A percentile compares a stretch with the other conserved stretches of the same genome.
Evolutionary conservation across 2,797 vertebrate species (phyloP).

Genomic region (Tauraco hartlaubi): DNA sequence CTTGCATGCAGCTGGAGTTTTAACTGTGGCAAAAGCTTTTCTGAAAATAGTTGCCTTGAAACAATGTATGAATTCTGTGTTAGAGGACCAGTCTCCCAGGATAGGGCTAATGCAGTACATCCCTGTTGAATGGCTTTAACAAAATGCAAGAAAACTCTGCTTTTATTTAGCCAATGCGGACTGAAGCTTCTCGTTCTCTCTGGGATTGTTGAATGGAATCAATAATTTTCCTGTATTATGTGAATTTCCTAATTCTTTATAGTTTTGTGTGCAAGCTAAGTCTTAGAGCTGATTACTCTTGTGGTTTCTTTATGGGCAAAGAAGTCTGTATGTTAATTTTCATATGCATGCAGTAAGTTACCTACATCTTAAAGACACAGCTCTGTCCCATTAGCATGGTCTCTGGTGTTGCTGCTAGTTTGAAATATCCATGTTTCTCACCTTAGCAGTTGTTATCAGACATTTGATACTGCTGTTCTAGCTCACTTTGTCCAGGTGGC

Average conservation of each 20-base stretch:
- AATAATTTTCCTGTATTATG: background rate
- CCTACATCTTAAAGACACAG: rapidly evolving
- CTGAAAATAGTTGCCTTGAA: background rate
- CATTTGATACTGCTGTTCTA: background rate
- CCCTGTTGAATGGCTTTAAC: background rate
- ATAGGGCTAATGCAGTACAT: background rate
- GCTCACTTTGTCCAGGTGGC: background rate
- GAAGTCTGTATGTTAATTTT: background rate
- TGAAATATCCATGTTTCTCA: rapidly evolving
- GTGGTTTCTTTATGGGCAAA: background rate
- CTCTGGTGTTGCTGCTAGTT: background rate
- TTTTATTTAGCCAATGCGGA: background rate
- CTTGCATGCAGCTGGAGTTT: background rate
- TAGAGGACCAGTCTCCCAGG: background rate
- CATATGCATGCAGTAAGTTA: background rate
- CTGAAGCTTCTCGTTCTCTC: background rate
- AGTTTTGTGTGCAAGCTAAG: background rate
- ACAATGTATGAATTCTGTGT: background rate
- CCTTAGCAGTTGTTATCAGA: background rate
- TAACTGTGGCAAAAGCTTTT: background rate
- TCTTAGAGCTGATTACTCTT: background rate
- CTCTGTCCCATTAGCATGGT: background rate
- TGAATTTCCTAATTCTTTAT: background rate
- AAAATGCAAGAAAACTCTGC: background rate
- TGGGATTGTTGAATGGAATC: background rate